Percentiles rank a stretch among this genome's conserved stretches.
phyloP scores from a whole-genome alignment of 2,797 vertebrate genomes.

The Sebastes kiyomatsui region DNA sequence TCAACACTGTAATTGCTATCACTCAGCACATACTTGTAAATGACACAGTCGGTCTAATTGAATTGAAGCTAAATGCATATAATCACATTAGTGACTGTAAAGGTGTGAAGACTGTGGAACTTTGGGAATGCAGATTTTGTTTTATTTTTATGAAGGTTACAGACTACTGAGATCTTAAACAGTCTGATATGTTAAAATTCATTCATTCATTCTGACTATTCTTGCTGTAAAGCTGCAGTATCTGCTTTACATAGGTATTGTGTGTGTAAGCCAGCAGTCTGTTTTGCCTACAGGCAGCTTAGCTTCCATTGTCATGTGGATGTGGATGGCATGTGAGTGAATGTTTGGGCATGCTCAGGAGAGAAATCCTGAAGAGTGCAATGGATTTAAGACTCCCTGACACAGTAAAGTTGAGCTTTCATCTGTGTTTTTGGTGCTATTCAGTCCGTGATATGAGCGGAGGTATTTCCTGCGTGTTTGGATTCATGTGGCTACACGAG shows the following conservation, averaged over 20 bases:
- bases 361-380: conserved; percentile 59
- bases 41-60: neutral
- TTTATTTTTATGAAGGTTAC: neutral
- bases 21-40: conserved; percentile 15
- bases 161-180: neutral
- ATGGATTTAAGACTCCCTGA: conserved; percentile 50
- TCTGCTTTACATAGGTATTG: conserved; percentile 64
- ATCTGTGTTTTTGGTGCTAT: conserved; percentile 23
- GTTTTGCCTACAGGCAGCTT: conserved; percentile 71
- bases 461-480: conserved; percentile 15
- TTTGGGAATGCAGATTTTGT: neutral
- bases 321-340: conserved; percentile 60
- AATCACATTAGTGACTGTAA: conserved; percentile 1
- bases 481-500: conserved; percentile 18
- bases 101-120: neutral
- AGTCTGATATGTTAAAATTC: conserved; percentile 27
- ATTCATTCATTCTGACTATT: conserved; percentile 13
- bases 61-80: conserved; percentile 14
- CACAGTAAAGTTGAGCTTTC: conserved; percentile 38
- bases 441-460: conserved; percentile 13
- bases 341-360: conserved; percentile 56
- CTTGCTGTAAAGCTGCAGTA: conserved; percentile 40
- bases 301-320: conserved; percentile 65
- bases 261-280: conserved; percentile 53
- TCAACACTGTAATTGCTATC: conserved; percentile 12